A percentile compares a stretch with the other conserved stretches of the same genome.
Evolutionary conservation across 2,888 invertebrate species (phyloP).

Genomic region (Helicoverpa assulta): DNA sequence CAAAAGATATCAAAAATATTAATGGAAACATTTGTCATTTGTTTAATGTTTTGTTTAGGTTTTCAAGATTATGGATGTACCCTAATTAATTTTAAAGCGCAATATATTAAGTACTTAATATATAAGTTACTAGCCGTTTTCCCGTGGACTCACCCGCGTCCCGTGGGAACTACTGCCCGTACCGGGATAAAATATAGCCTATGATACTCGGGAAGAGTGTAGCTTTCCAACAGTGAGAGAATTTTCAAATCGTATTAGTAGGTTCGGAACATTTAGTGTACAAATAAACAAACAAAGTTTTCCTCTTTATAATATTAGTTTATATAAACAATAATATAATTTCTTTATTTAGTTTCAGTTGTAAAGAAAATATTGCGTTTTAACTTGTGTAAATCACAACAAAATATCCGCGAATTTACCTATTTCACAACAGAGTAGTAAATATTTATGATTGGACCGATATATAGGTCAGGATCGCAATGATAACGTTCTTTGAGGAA

Average conservation of each 20-base stretch:
- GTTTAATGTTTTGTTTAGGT: not conserved
- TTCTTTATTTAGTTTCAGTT: not conserved
- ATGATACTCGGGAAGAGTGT: too few species aligned
- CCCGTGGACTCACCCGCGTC: too few species aligned
- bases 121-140: too few species aligned
- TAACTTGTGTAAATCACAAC: slow-evolving; percentile 2
- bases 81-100: too few species aligned
- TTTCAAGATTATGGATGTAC: not conserved
- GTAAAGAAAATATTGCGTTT: slow-evolving; percentile 5
- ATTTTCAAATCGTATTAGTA: too few species aligned
- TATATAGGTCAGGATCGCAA: slow-evolving; percentile 44
- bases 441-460: slow-evolving; percentile 38
- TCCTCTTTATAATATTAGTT: too few species aligned
- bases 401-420: slow-evolving; percentile 2
- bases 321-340: not conserved
- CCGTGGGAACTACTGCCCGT: too few species aligned
- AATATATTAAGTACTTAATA: too few species aligned
- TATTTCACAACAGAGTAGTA: slow-evolving; percentile 21
- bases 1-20: not conserved
- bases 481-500: slow-evolving; percentile 21
- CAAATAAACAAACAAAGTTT: too few species aligned
- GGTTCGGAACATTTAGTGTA: too few species aligned
- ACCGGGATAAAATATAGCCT: too few species aligned
- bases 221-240: too few species aligned
- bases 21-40: not conserved